phyloP scores from a whole-genome alignment of 2,888 invertebrate species.

The Ametastegia equiseti region DNA sequence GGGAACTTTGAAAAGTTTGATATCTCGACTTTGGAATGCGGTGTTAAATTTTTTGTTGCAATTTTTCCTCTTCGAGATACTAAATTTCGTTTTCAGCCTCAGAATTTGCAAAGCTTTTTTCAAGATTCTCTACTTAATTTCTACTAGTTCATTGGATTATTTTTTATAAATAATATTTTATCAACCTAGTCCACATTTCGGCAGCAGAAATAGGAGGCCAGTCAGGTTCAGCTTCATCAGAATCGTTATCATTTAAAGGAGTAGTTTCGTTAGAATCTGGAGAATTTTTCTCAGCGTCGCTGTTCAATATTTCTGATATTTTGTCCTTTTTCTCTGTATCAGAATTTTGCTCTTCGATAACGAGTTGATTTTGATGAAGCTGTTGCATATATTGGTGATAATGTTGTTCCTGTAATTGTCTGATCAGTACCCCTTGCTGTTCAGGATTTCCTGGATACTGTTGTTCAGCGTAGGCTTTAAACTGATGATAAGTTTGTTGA shows the following conservation, averaged over 20 bases:
- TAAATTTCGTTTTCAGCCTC: no score
- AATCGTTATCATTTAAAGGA: slow-evolving; percentile 62
- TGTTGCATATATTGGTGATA: slow-evolving; percentile 99
- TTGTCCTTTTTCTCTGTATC: slow-evolving; percentile 58
- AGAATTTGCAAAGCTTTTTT: no score
- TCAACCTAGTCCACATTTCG: slow-evolving; percentile 94
- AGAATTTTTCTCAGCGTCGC: slow-evolving; percentile 55
- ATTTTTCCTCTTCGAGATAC: no score
- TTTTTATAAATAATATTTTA: not conserved
- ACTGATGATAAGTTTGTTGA: slow-evolving; percentile 94
- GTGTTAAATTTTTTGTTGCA: no score
- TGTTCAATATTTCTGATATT: slow-evolving; percentile 51
- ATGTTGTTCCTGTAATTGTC: slow-evolving; percentile 98
- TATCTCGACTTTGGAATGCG: not conserved
- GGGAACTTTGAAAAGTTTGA: no score
- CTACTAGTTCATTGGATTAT: no score
- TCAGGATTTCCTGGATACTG: slow-evolving; percentile 91
- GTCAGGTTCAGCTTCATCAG: slow-evolving; percentile 67
- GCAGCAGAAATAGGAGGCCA: slow-evolving; percentile 83
- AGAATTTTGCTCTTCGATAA: slow-evolving; percentile 70
- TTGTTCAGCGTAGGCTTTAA: slow-evolving; percentile 95
- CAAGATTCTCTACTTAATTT: no score
- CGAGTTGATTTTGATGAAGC: slow-evolving; percentile 78
- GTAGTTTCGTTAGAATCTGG: slow-evolving; percentile 56
- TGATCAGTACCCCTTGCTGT: slow-evolving; percentile 95